Percentiles rank a stretch among this genome's conserved stretches.
Evolutionary conservation across 2,888 invertebrate genomes (phyloP).

Genomic region (Pristionchus maxplancki): DNA sequence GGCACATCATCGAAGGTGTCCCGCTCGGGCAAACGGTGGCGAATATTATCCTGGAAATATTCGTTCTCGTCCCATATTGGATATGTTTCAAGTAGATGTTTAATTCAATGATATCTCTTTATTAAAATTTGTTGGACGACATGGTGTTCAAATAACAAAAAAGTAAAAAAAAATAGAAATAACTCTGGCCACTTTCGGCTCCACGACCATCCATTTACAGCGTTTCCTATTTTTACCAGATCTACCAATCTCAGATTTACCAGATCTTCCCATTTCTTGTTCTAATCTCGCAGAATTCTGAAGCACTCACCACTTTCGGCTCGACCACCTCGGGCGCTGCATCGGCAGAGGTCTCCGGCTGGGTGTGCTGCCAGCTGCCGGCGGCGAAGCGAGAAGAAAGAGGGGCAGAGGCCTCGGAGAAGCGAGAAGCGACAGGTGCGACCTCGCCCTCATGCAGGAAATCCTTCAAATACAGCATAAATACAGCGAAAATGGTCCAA

Average conservation of each 20-base stretch:
- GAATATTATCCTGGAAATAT: background rate
- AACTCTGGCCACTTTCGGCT: too few species aligned
- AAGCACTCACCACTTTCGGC: background rate
- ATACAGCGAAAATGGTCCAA: too few species aligned
- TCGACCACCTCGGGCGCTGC: background rate
- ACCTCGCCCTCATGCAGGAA: constrained; percentile 42
- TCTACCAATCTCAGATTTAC: too few species aligned
- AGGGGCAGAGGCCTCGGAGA: background rate
- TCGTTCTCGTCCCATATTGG: background rate
- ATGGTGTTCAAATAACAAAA: too few species aligned
- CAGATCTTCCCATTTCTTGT: too few species aligned
- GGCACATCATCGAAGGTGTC: constrained; percentile 41
- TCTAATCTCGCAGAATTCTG: too few species aligned
- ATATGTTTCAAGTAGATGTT: background rate
- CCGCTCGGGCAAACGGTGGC: constrained; percentile 14
- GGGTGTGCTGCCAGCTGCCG: constrained; percentile 22
- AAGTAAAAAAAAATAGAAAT: too few species aligned
- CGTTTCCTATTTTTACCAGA: too few species aligned
- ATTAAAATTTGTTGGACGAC: too few species aligned
- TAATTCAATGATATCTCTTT: too few species aligned
- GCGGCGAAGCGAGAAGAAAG: background rate
- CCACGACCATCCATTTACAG: too few species aligned
- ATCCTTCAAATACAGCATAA: background rate
- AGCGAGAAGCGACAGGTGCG: background rate
- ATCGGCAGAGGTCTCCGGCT: background rate